Base-by-base conservation (phyloP, 2,888 invertebrate species). In the Brachypterus glaber region DNA sequence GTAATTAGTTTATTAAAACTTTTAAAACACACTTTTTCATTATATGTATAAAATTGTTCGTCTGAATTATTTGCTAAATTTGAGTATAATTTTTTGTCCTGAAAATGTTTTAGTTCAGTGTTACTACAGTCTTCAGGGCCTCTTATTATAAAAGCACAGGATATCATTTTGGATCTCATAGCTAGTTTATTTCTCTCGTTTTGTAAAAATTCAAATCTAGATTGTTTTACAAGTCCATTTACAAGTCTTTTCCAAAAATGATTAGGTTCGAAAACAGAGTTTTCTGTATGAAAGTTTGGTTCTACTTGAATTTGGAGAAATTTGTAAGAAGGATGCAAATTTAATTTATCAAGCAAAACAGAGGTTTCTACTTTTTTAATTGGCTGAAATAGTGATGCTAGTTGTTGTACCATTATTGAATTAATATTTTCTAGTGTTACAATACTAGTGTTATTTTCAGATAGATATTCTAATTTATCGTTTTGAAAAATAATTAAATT, bases 291-390 rank as follows among this genome's bases (percentile, higher is more conserved):
- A 29, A 63, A 44, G 37, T 66, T 59, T 12, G 68, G 69, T 9
- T 64, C 61, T 24, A 62, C 66, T 46, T 60, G 64, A 14, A 72
- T 58, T 25, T 63, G 64, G 16, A 68, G 53, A 24, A 69, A 58
- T 55, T 69, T 71, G 41, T 66, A 70, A n/a, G 51, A 54, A 4
- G 70, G 67, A 56, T 71, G 69, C 1, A 68, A 54, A n/a, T 63
- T 59, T 27, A 70, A 47, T 32, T 61, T 55, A 13, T 61, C 57
- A 13, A 66, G 52, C 15, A 71, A 52, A 51, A 50, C 50, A 11
- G 57, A 35, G 43, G 43, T 48, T 42, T 56, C 52, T 50, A 50
- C 36, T 49, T 48, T 35, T 14, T 50, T 51, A 12, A 63, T 48
- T 5, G 71, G 70, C 44, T 70, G 69, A 44, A 68, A 65, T 16